Evolutionary conservation across 2,888 invertebrate species (phyloP).

Genomic region (Neoitamus cyanurus): DNA sequence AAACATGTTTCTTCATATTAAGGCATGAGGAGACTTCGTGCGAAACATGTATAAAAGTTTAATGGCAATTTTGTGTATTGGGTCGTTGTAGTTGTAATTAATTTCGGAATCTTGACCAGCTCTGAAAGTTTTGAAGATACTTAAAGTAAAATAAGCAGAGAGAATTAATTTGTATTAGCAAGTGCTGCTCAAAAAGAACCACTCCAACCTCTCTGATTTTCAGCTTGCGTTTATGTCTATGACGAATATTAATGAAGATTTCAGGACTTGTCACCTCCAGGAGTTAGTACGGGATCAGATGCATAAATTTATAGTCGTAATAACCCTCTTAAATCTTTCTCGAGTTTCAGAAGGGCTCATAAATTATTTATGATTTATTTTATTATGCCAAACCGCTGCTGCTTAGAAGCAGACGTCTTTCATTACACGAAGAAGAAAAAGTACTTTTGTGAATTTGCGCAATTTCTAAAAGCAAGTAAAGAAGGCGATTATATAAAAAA

Average conservation of each 20-base stretch:
- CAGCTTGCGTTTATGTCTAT: neutral
- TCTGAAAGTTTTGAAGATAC: no score
- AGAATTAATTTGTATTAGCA: neutral
- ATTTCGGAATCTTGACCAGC: no score
- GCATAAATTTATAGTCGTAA: neutral
- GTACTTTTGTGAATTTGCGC: neutral
- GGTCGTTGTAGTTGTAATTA: no score
- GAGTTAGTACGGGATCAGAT: neutral
- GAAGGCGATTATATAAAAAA: neutral
- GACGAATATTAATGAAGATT: neutral
- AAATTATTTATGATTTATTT: neutral
- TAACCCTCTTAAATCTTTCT: neutral
- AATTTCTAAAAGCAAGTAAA: neutral
- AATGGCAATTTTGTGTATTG: no score
- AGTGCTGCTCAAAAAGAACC: neutral
- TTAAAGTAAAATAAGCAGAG: neutral
- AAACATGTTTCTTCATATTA: no score
- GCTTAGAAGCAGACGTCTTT: neutral
- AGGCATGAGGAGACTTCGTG: no score
- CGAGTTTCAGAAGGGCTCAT: neutral
- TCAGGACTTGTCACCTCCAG: neutral
- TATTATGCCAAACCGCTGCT: neutral
- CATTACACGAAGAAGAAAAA: neutral
- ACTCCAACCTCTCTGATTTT: neutral
- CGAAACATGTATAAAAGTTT: no score